Percentiles rank a stretch among this genome's conserved stretches.
phyloP scores from a whole-genome alignment of 2,888 invertebrate genomes.

The Erpobdella octoculata region DNA sequence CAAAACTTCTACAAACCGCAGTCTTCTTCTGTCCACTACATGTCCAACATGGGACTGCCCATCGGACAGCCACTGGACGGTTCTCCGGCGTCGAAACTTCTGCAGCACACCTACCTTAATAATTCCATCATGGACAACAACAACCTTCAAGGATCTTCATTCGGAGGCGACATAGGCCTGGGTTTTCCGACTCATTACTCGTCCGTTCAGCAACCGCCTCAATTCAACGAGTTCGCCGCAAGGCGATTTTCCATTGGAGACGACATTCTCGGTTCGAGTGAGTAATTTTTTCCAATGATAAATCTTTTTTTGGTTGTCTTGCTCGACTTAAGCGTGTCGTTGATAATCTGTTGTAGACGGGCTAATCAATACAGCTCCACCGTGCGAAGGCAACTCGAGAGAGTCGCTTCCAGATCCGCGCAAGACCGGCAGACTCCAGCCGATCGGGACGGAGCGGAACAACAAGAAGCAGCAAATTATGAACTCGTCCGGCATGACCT shows the following conservation, averaged over 20 bases:
- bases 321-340: neutral
- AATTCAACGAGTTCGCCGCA: neutral
- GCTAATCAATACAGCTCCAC: neutral
- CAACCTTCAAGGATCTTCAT: neutral
- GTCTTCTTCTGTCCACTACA: neutral
- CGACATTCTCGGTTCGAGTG: neutral
- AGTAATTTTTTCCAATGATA: neutral
- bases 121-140: neutral
- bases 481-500: neutral
- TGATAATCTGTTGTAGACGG: neutral
- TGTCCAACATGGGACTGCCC: neutral
- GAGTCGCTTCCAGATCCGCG: neutral
- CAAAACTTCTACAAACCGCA: neutral
- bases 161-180: neutral
- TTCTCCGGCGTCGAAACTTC: neutral
- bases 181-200: neutral
- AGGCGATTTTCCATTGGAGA: neutral
- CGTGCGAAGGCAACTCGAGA: neutral
- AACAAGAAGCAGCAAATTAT: slow-evolving; percentile 32
- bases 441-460: slow-evolving; percentile 52
- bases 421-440: slow-evolving; percentile 34
- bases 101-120: slow-evolving; percentile 9
- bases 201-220: neutral
- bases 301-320: neutral
- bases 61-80: neutral